These are phyloP conservation scores for Pachyramphus minor DNA, from an alignment of 2,113 vertebrate genomes.

Conservation along the genomic window DNA sequence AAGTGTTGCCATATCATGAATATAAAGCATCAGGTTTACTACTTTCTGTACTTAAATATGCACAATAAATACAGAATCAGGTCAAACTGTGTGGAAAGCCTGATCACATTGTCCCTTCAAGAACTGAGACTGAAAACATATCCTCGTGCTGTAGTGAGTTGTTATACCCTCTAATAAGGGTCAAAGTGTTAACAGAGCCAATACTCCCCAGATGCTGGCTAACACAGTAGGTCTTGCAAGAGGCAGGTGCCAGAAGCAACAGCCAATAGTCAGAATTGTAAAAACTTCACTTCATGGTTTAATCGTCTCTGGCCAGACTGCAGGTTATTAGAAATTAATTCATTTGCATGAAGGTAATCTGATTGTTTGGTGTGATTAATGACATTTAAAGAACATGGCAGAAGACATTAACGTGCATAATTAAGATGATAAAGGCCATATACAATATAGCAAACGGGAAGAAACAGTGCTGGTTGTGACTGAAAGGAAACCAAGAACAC, in stretches of 20 bases:
- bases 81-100: background rate
- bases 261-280: background rate
- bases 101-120: background rate
- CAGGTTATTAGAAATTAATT: background rate
- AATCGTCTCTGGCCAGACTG: background rate
- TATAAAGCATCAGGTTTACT: background rate
- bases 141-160: background rate
- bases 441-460: background rate
- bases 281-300: background rate
- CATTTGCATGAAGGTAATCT: background rate
- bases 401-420: background rate
- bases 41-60: background rate
- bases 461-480: background rate
- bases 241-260: background rate
- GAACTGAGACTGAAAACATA: background rate
- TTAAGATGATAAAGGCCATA: background rate
- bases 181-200: background rate
- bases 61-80: background rate
- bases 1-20: background rate
- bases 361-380: background rate
- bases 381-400: background rate
- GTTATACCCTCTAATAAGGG: background rate
- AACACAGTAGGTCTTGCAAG: background rate
- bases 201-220: background rate
- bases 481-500: background rate